phyloP scores from a whole-genome alignment of 1,140 invertebrate genomes.

The Cherax destructor region DNA sequence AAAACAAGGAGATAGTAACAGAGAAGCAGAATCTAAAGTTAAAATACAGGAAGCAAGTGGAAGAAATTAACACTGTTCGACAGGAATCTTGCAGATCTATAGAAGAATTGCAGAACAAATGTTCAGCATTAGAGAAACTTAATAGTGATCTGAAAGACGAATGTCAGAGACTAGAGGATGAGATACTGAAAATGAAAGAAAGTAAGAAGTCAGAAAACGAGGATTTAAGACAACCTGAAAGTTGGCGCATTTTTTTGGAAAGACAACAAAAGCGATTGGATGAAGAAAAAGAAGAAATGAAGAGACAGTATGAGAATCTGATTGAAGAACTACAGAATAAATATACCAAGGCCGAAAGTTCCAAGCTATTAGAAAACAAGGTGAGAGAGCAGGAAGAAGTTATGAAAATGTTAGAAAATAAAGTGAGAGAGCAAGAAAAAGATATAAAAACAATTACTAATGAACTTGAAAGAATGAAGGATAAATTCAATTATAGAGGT shows the following conservation, averaged over 20 bases:
- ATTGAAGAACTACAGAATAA: slow-evolving; percentile 30
- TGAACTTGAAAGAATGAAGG: slow-evolving; percentile 14
- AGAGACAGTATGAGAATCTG: slow-evolving; percentile 10
- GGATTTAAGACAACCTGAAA: background rate
- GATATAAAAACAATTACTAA: background rate
- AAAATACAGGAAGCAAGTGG: background rate
- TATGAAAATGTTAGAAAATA: background rate
- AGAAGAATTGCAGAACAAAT: slow-evolving; percentile 28
- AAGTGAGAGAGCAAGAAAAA: slow-evolving; percentile 23
- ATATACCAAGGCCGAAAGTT: slow-evolving; percentile 7
- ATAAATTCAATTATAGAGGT: background rate
- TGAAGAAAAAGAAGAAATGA: slow-evolving; percentile 39
- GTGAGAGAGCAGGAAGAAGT: slow-evolving; percentile 29
- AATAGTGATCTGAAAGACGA: slow-evolving; percentile 25
- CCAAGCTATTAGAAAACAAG: slow-evolving; percentile 16
- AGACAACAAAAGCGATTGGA: slow-evolving; percentile 24
- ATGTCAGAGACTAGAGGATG: slow-evolving; percentile 18
- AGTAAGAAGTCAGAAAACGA: background rate
- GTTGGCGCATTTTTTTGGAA: slow-evolving; percentile 15
- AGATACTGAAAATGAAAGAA: slow-evolving; percentile 7
- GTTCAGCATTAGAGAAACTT: slow-evolving; percentile 17
- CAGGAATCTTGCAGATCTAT: background rate
- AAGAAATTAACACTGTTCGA: background rate
- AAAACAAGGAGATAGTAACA: slow-evolving; percentile 12
- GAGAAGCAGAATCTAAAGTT: slow-evolving; percentile 6